Percentiles rank a stretch among this genome's conserved stretches.
phyloP scores from a whole-genome alignment of 2,888 invertebrate species.

The Athetis lepigone region DNA sequence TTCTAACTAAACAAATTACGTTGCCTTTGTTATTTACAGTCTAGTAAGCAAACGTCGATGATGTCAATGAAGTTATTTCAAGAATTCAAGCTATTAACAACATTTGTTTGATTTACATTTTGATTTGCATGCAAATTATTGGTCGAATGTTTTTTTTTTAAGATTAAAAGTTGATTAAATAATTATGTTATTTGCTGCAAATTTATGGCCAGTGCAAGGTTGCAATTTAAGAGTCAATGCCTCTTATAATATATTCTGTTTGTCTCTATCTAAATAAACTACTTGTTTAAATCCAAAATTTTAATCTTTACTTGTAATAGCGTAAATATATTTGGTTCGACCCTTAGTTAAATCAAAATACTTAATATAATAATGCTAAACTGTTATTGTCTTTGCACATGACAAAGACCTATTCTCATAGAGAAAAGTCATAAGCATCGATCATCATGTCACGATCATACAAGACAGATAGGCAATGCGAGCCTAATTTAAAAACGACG shows the following conservation, averaged over 20 bases:
- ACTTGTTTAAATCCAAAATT: not conserved
- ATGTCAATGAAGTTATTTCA: conserved; percentile 1
- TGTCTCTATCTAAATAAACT: not conserved
- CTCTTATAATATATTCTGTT: not conserved
- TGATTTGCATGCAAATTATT: not conserved
- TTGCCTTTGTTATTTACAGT: not conserved
- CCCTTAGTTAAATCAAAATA: no score
- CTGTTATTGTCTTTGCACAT: no score
- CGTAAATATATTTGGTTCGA: not conserved
- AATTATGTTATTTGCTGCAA: not conserved
- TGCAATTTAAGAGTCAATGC: not conserved
- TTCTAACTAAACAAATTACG: not conserved
- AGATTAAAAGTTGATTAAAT: not conserved
- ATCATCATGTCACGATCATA: no score
- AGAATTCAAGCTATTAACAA: not conserved
- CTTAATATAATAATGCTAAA: no score
- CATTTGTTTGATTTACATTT: not conserved
- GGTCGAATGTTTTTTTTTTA: not conserved
- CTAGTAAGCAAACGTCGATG: not conserved
- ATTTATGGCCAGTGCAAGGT: not conserved
- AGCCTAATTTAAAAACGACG: not conserved
- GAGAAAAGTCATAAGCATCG: no score
- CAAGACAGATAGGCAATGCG: no score
- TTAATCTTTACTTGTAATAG: not conserved
- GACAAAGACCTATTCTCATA: no score